Base-by-base conservation (phyloP, 2,113 vertebrate species). In the Alouatta palliata region DNA sequence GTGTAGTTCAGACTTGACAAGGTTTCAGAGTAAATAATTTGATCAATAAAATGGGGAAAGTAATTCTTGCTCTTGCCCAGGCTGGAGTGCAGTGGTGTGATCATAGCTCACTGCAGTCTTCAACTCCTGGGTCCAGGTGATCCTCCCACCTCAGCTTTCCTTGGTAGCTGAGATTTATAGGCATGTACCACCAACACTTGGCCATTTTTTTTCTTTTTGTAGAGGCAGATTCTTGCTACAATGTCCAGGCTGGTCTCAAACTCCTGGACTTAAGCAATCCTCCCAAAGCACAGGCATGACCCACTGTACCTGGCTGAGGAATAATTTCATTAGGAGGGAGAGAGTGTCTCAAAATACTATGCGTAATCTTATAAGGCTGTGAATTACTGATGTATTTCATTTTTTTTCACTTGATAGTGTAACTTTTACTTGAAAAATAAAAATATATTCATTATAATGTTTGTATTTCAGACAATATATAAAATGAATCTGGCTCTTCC, bases 341-440 rank as follows among this genome's bases (percentile, higher is more conserved):
- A 85, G 52, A 64, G 25, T 14, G 56, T 13, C 54, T 64, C 27
- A 66, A 92, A 52, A 85, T 64, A 52, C 32, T 68, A 68, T 49
- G 13, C 4, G 7, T 49, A 76, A 52, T 85, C 27, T 92, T 85
- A 66, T 52, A 82, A 52, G 70, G 43, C 27, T 77, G 40, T 83
- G 52, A 58, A 83, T 71, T 73, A 92, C 27, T 71, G 19, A 25
- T 30, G 37, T 86, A 58, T 61, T 93, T 66, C 56, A 85, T 52
- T 71, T 66, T 45, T 66, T 61, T 40, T 76, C 30, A 93, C 45
- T 75, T 40, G 23, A 76, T 1, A 66, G 43, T 66, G 23, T 77
- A 47, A 75, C 35, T 77, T 85, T 25, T 68, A 90, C 37, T 95
- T 77, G 17, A 86, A 68, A 82, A 75, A 61, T 73, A 93, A 94